These are phyloP conservation scores for Catharus minimus DNA, from an alignment of 2,113 vertebrate genomes.

Conservation along the genomic window DNA sequence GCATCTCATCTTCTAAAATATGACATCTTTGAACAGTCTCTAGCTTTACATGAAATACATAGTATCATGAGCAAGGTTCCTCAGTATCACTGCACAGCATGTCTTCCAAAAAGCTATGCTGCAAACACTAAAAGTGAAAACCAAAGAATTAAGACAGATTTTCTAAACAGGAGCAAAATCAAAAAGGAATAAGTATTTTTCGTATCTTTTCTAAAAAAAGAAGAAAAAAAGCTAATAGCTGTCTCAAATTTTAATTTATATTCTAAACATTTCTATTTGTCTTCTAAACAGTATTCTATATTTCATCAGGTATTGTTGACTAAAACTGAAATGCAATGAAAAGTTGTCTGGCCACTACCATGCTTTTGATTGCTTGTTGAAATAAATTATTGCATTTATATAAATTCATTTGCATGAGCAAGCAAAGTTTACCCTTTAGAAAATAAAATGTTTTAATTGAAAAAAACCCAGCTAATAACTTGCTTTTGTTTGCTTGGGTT, in stretches of 20 bases:
- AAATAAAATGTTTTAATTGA: background rate
- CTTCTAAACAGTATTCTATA: slow-evolving; percentile 36
- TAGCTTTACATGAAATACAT: slow-evolving; percentile 3
- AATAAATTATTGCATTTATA: background rate
- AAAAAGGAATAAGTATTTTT: background rate
- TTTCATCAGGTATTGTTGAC: slow-evolving; percentile 31
- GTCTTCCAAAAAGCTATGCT: slow-evolving; percentile 22
- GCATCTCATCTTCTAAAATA: slow-evolving; percentile 26
- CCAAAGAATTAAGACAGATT: slow-evolving; percentile 26
- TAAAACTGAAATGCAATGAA: slow-evolving; percentile 40
- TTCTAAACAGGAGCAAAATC: background rate
- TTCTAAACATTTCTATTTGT: slow-evolving; percentile 33
- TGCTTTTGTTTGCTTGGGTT: background rate
- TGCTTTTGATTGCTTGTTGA: slow-evolving; percentile 39
- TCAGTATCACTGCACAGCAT: background rate
- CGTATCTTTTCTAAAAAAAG: slow-evolving; percentile 18
- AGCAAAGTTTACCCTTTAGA: background rate
- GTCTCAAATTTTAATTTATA: slow-evolving; percentile 57
- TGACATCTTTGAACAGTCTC: slow-evolving; percentile 12
- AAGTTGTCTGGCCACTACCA: background rate
- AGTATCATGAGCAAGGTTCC: background rate
- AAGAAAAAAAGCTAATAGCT: slow-evolving; percentile 10
- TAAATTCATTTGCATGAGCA: background rate
- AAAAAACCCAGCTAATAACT: background rate
- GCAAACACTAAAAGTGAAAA: slow-evolving; percentile 48